A percentile compares a stretch with the other conserved stretches of the same genome.
phyloP scores from a whole-genome alignment of 2,797 vertebrate genomes.

The Caiman crocodilus region DNA sequence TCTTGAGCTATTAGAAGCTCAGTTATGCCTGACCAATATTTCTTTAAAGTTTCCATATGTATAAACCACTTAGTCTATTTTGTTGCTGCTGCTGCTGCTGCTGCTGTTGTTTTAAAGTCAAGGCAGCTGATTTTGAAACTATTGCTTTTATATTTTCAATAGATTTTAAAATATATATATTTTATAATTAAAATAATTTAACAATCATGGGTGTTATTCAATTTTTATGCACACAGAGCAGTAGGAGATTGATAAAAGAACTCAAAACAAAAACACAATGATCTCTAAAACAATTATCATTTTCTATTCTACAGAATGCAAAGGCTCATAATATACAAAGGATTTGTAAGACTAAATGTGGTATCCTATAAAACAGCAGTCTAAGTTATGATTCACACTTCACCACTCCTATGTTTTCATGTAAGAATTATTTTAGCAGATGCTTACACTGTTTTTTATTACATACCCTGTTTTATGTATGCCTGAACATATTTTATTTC shows the following conservation, averaged over 20 bases:
- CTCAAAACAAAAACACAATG: not conserved
- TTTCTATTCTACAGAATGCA: constrained; percentile 1
- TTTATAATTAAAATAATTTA: not conserved
- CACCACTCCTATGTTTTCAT: not conserved
- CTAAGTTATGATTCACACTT: not conserved
- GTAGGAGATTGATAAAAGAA: constrained; percentile 12
- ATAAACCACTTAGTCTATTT: not conserved
- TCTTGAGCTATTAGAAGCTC: not conserved
- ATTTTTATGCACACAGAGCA: not conserved
- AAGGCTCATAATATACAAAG: not conserved
- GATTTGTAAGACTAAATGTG: not conserved
- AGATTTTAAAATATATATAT: no score
- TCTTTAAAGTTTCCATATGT: not conserved
- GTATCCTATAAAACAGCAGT: not conserved
- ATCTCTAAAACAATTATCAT: not conserved
- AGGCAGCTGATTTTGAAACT: not conserved
- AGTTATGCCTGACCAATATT: not conserved
- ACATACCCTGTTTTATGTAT: not conserved
- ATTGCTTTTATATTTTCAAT: not conserved
- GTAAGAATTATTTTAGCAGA: not conserved
- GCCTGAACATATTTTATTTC: not conserved
- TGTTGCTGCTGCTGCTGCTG: not conserved
- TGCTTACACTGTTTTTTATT: not conserved
- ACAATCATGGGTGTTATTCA: not conserved
- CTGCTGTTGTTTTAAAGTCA: not conserved